Evolutionary conservation across 2,888 invertebrate genomes (phyloP), one percentile per base, ranked within the genome.

Genomic region (Xestia rhomboidea): DNA sequence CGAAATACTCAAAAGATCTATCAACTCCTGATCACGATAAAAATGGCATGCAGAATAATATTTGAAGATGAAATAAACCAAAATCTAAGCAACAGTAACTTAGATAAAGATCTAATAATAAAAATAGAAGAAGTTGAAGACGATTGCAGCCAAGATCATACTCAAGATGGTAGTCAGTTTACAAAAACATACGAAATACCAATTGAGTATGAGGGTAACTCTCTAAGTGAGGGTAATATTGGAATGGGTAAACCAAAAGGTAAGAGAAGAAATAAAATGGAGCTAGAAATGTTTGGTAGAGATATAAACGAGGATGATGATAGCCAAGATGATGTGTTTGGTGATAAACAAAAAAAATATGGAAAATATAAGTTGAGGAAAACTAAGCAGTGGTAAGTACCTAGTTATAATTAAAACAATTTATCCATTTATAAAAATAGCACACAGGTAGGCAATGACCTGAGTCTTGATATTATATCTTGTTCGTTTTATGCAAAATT

Each of bases 311-410:
- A 38, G 1, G 54, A 44, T 8, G 10, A 15, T 11, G 67, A 73
- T 0, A 13, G 0, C 27, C 21, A 75, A 41, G 77, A 64, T 72
- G 79, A 82, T 57, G 60, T 44, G 0, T 88, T 60, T 38, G 71
- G 49, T 5, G 73, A 79, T 49, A 67, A 75, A 15, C 71, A 54
- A 66, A 66, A 62, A n/a, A 51, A 77, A 57, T 77, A 66, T 41
- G 79, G 11, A 60, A 86, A 77, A 13, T 78, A 81, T 68, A 77
- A 67, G 21, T n/a, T 87, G 15, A 76, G 81, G 51, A 73, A 72
- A n/a, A 27, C 6, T 38, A 64, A 64, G 30, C 69, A 63, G n/a
- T 15, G 3, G 83, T 83, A 51, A 83, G 86, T 86, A n/a, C n/a
- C n/a, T 13, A 38, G 24, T 63, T n/a, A n/a, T 63, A n/a, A 41